Evolutionary conservation across 2,888 invertebrate species (phyloP).

Genomic region (Apamea monoglypha): DNA sequence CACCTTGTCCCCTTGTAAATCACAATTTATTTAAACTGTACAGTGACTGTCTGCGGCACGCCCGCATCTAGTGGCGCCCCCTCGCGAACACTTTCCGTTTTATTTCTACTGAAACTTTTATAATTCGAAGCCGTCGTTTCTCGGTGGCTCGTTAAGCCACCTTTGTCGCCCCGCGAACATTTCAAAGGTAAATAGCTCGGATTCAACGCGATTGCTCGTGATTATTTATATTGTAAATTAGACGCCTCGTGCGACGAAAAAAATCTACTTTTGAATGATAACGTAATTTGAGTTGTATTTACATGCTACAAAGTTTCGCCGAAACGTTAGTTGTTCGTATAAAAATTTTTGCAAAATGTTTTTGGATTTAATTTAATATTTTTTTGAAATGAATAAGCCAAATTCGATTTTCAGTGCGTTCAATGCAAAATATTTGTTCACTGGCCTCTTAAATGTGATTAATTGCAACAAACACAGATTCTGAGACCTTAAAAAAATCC

Average conservation of each 20-base stretch:
- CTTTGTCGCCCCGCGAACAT: constrained; percentile 78
- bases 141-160: constrained; percentile 80
- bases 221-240: constrained; percentile 84
- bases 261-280: constrained; percentile 64
- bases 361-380: constrained; percentile 27
- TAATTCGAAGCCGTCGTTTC: constrained; percentile 73
- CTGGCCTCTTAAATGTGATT: background rate
- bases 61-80: constrained; percentile 66
- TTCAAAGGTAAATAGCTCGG: constrained; percentile 78
- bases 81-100: constrained; percentile 72
- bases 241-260: constrained; percentile 59
- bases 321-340: constrained; percentile 53
- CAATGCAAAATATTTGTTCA: background rate
- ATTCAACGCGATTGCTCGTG: constrained; percentile 78
- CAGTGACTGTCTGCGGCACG: constrained; percentile 64
- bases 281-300: constrained; percentile 64
- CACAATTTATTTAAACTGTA: constrained; percentile 72
- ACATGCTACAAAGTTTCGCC: constrained; percentile 40
- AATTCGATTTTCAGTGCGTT: constrained; percentile 41
- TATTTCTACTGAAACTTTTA: constrained; percentile 75
- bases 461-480: background rate
- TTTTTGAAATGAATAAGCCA: constrained; percentile 21
- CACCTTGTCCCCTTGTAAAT: constrained; percentile 65
- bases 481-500: background rate
- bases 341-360: constrained; percentile 41